Conservation (phyloP, 2,113 vertebrate species). For the Aldabrachelys gigantea region DNA sequence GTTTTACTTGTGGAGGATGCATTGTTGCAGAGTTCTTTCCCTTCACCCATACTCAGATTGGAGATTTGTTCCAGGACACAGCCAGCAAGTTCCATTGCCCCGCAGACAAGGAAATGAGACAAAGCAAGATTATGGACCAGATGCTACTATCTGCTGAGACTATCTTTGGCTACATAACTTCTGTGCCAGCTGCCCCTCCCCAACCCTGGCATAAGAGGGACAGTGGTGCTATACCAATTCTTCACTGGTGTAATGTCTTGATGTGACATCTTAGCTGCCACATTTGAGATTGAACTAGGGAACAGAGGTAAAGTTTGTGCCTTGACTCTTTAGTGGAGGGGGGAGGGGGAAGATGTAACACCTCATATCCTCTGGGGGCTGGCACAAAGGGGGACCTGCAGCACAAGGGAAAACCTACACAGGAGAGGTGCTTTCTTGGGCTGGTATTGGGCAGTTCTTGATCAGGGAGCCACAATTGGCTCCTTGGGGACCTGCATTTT, state of each 20-base stretch:
- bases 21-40: neutral
- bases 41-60: neutral
- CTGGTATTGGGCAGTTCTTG: neutral
- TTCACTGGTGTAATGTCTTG: neutral
- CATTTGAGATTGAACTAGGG: neutral
- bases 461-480: neutral
- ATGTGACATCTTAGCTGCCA: neutral
- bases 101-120: neutral
- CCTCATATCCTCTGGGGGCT: neutral
- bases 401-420: rapidly evolving
- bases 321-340: neutral
- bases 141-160: neutral
- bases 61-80: neutral
- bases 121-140: neutral
- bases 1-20: neutral
- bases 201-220: neutral
- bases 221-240: neutral
- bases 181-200: neutral
- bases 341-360: neutral
- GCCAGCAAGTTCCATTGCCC: neutral
- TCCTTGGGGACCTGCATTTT: neutral
- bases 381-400: neutral
- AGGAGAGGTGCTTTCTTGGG: neutral
- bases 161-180: neutral
- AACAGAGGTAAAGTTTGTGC: neutral